Evolutionary conservation across 2,797 vertebrate species (phyloP), one percentile per base, ranked within the genome.

Genomic region (Chelidonichthys spinosus): DNA sequence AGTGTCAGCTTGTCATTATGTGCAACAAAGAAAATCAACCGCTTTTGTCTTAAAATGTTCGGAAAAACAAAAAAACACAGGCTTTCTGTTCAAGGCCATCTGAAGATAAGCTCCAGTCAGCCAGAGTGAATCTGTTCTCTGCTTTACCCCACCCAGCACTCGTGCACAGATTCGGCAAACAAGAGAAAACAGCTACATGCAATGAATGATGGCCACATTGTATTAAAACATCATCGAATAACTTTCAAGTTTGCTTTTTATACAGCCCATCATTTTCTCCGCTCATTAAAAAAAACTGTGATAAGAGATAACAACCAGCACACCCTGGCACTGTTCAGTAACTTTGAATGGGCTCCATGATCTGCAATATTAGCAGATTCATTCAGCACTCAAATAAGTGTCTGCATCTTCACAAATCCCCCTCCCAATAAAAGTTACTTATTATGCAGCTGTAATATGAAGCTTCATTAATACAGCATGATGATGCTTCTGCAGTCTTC

Each of bases 101-200:
- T 85, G 81, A 87, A 88, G 91, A 89, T 89, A 85, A 87, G 83
- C 74, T 82, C 73, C 81, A 82, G 44, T 74, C 44, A 85, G 69
- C 62, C 69, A 17, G 54, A 33, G 53, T 47, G 62, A 77, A 77
- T 71, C 65, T 80, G 49, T 67, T 85, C 76, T 36, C 42, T 64
- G 50, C 67, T 81, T 63, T 56, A 64, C 35, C 82, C 78, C 82
- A 55, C 35, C 44, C 60, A 71, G 18, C 39, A 37, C 17, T 62
- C 81, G 67, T 56, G 52, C 49, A 64, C 32, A 39, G 63, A 75
- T 77, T 69, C 37, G 60, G 61, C 7, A 35, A 67, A 47, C 63
- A 36, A 63, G n/a, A 10, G 59, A 69, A 74, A 67, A 64, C 52
- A 61, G 64, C 61, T 43, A 65, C 43, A 86, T 76, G 74, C 40